phyloP scores from a whole-genome alignment of 2,888 invertebrate species.

The Chrysolina americana region DNA sequence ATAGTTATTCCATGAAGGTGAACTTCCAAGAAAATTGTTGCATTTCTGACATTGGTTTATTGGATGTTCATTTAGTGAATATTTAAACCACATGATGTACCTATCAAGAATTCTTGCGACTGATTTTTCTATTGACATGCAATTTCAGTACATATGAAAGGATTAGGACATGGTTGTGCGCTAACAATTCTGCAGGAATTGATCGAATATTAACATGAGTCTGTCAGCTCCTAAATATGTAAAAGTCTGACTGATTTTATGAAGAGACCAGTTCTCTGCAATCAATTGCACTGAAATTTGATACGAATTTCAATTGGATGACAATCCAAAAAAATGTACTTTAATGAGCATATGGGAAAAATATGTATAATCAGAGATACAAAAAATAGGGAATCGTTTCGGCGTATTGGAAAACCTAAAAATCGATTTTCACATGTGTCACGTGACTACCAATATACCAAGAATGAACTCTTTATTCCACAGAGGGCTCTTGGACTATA shows the following conservation, averaged over 20 bases:
- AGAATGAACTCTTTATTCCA: too few relatives aligned
- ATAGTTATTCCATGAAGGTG: not conserved
- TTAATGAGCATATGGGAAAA: too few relatives aligned
- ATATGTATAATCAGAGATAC: too few relatives aligned
- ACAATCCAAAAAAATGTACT: too few relatives aligned
- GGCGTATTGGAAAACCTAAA: too few relatives aligned
- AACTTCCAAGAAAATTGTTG: not conserved
- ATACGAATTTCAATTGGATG: too few relatives aligned
- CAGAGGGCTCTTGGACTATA: too few relatives aligned
- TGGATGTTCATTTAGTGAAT: not conserved
- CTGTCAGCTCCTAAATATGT: not conserved
- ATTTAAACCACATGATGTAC: not conserved
- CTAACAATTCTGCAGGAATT: not conserved
- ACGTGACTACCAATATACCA: too few relatives aligned
- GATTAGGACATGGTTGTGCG: not conserved
- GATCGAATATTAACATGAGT: not conserved
- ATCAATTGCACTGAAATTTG: too few relatives aligned
- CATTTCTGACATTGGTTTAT: constrained; percentile 1
- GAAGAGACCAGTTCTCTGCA: too few relatives aligned
- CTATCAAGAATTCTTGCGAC: not conserved
- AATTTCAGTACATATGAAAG: not conserved
- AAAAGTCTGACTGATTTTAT: not conserved
- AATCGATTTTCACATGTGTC: too few relatives aligned
- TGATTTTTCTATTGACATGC: not conserved
- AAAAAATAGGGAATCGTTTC: too few relatives aligned